These are phyloP conservation scores for Papilio polytes DNA, from an alignment of 1,140 invertebrate species.

Conservation along the genomic window DNA sequence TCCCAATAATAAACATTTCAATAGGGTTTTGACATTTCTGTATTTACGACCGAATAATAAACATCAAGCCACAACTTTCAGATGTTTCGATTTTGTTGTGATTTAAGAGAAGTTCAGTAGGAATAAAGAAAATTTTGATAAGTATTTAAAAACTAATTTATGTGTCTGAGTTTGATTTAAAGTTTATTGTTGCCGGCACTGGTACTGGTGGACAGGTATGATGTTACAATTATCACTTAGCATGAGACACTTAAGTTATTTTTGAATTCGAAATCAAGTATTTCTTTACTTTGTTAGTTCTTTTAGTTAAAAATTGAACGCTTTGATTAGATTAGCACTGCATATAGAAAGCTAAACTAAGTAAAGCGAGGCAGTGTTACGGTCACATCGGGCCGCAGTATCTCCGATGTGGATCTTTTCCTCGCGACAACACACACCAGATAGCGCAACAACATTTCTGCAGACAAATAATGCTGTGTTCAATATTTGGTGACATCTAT, in stretches of 20 bases:
- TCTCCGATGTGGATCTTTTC: slow-evolving; percentile 53
- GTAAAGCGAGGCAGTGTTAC: not conserved
- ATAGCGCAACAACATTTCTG: slow-evolving; percentile 57
- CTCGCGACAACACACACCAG: slow-evolving; percentile 63
- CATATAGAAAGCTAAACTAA: not conserved
- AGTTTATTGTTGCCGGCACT: slow-evolving; percentile 18
- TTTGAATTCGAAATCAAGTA: slow-evolving; percentile 39
- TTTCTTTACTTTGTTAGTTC: not conserved
- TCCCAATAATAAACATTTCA: too few relatives aligned
- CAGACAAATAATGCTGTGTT: slow-evolving; percentile 61
- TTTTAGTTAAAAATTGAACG: not conserved
- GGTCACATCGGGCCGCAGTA: not conserved
- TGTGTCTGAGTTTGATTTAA: slow-evolving; percentile 44
- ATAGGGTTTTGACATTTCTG: too few relatives aligned
- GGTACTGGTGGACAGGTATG: slow-evolving; percentile 44
- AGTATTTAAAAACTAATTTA: slow-evolving; percentile 57
- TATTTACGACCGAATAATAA: too few relatives aligned
- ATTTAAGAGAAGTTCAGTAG: too few relatives aligned
- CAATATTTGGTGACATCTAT: slow-evolving; percentile 59
- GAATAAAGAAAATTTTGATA: slow-evolving; percentile 17
- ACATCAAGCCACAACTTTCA: too few relatives aligned
- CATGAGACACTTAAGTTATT: slow-evolving; percentile 53
- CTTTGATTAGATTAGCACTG: not conserved
- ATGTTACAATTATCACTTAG: slow-evolving; percentile 39
- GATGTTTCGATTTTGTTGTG: too few relatives aligned